phyloP scores from a whole-genome alignment of 2,888 invertebrate species.

The Epinotia demarniana region DNA sequence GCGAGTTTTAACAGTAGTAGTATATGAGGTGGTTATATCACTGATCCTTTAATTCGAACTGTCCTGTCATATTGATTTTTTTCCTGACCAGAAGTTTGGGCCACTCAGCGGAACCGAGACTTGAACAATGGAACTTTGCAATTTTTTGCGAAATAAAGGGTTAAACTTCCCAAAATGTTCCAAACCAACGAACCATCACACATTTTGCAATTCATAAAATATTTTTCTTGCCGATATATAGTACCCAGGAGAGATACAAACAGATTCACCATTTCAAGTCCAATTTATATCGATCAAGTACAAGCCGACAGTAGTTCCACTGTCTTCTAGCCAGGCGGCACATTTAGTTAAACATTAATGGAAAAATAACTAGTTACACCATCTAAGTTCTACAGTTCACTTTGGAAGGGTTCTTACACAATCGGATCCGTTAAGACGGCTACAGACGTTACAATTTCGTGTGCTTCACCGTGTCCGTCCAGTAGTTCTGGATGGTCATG shows the following conservation, averaged over 20 bases:
- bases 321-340: constrained; percentile 22
- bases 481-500: constrained; percentile 97
- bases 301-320: not conserved
- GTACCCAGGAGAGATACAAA: not conserved
- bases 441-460: constrained; percentile 88
- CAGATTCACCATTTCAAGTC: not conserved
- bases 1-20: too few species aligned
- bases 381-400: constrained; percentile 31
- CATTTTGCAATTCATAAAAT: not conserved
- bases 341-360: constrained; percentile 21
- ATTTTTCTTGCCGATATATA: not conserved
- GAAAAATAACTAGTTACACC: constrained; percentile 26
- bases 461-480: constrained; percentile 96
- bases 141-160: too few species aligned
- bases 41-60: too few species aligned
- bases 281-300: not conserved
- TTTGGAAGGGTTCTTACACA: constrained; percentile 40
- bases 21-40: too few species aligned
- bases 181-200: too few species aligned
- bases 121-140: too few species aligned
- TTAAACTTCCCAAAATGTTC: too few species aligned
- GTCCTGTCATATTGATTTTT: too few species aligned
- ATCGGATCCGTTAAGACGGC: not conserved
- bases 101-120: too few species aligned
- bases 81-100: too few species aligned